A percentile compares a stretch with the other conserved stretches of the same genome.
Conservation (phyloP, 2,888 invertebrate species). For the Eupithecia inturbata region DNA sequence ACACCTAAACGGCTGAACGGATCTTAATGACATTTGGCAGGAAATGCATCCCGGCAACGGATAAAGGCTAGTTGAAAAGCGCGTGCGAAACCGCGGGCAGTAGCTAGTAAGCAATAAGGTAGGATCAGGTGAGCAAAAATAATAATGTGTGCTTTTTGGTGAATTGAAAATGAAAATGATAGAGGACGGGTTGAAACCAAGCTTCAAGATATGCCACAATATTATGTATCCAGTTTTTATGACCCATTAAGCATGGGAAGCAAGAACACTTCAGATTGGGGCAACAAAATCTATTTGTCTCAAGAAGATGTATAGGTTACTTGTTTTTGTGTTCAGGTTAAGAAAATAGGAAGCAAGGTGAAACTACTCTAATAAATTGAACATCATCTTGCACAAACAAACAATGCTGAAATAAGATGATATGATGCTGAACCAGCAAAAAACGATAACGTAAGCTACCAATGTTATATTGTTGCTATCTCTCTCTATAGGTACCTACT, state of each 20-base stretch:
- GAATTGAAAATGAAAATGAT: neutral
- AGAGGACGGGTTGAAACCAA: neutral
- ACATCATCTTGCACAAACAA: constrained; percentile 34
- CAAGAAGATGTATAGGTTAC: constrained; percentile 58
- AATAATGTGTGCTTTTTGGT: neutral
- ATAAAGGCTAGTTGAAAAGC: too few species aligned
- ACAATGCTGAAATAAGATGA: constrained; percentile 19
- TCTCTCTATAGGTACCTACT: neutral
- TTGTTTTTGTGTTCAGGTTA: constrained; percentile 60
- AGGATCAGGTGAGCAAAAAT: neutral
- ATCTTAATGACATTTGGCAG: too few species aligned
- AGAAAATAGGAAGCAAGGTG: constrained; percentile 37
- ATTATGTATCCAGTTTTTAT: neutral
- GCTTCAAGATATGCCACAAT: neutral
- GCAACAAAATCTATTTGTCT: constrained; percentile 60
- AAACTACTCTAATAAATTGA: constrained; percentile 36
- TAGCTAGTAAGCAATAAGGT: too few species aligned
- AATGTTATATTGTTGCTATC: neutral
- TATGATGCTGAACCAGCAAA: neutral
- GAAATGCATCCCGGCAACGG: too few species aligned
- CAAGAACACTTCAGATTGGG: constrained; percentile 45
- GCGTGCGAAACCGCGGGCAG: too few species aligned
- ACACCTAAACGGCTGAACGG: too few species aligned
- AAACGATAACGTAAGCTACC: neutral
- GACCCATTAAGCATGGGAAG: neutral